Evolutionary conservation across 2,113 vertebrate genomes (phyloP).

Genomic region (Ictidomys tridecemlineatus): DNA sequence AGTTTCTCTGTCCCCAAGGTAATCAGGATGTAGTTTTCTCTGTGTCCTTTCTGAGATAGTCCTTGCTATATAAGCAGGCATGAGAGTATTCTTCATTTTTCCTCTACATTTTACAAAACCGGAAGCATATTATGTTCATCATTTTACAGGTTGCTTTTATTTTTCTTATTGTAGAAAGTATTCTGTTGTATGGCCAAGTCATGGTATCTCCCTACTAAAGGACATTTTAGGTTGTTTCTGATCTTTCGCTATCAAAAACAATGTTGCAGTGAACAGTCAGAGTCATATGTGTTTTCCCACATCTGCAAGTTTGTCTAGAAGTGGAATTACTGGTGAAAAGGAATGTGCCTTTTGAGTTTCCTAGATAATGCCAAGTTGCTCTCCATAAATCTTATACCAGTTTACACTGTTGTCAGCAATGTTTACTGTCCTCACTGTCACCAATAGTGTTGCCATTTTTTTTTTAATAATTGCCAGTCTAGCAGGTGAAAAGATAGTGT

Average conservation of each 20-base stretch:
- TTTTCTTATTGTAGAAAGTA: neutral
- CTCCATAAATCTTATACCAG: neutral
- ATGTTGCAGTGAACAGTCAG: too few species aligned
- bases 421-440: neutral
- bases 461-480: neutral
- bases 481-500: neutral
- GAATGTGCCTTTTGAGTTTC: neutral
- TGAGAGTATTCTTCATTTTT: neutral
- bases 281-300: accelerated
- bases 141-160: neutral
- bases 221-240: neutral
- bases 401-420: neutral
- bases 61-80: neutral
- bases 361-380: neutral
- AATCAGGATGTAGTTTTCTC: neutral
- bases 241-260: neutral
- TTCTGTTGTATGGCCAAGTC: too few species aligned
- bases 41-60: neutral
- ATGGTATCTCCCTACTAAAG: accelerated
- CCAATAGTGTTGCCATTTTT: too few species aligned
- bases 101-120: neutral
- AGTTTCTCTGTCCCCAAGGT: neutral
- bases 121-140: neutral
- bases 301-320: neutral
- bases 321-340: neutral